Conservation (phyloP, 2,113 vertebrate species). For the Scortum barcoo region DNA sequence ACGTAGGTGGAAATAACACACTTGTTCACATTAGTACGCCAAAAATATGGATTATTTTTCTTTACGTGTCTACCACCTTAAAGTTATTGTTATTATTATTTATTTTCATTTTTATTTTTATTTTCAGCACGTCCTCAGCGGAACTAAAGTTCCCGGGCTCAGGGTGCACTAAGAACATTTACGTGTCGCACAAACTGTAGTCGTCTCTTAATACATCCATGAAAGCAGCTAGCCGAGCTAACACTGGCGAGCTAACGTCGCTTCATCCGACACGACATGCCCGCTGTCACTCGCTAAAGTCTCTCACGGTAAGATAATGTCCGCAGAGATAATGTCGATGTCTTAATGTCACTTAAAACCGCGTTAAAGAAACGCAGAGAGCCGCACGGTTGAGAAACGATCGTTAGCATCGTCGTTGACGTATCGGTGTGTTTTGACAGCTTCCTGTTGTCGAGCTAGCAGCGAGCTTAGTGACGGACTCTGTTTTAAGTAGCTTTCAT, state of each 20-base stretch:
- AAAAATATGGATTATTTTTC: neutral
- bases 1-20: too few species aligned
- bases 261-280: constrained; percentile 43
- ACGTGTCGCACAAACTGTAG: constrained; percentile 58
- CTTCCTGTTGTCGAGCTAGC: constrained; percentile 69
- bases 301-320: neutral
- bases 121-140: neutral
- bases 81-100: too few species aligned
- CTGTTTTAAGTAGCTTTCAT: constrained; percentile 66
- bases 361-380: too few species aligned
- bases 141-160: constrained; percentile 37
- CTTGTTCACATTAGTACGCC: too few species aligned
- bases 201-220: neutral
- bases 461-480: constrained; percentile 64
- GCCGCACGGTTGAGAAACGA: neutral
- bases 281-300: constrained; percentile 4
- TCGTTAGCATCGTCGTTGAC: neutral
- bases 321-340: too few species aligned
- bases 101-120: neutral
- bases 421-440: constrained; percentile 53
- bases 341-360: neutral
- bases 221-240: constrained; percentile 63
- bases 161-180: neutral
- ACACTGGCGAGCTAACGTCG: constrained; percentile 15
- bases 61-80: neutral